A percentile compares a stretch with the other conserved stretches of the same genome.
phyloP scores from a whole-genome alignment of 2,113 vertebrate genomes.

The Fukomys damarensis region DNA sequence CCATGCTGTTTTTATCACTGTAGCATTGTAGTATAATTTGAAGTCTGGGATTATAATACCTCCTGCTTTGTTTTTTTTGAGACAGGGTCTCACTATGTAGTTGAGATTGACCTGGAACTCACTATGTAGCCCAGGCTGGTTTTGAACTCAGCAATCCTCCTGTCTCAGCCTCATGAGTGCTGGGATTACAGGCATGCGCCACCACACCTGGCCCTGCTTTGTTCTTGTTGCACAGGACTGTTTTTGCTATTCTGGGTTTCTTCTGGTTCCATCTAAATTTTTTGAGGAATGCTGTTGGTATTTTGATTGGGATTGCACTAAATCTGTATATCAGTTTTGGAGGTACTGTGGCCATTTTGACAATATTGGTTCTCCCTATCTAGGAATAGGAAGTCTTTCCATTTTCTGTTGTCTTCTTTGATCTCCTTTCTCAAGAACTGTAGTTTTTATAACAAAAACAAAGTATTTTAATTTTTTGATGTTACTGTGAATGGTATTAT shows the following conservation, averaged over 20 bases:
- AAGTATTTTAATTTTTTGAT: background rate
- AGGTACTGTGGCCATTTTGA: background rate
- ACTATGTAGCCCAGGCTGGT: no score
- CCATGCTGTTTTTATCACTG: no score
- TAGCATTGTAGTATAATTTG: background rate
- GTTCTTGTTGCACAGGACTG: background rate
- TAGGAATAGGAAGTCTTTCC: background rate
- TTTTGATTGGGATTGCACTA: background rate
- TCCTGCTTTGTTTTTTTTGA: background rate
- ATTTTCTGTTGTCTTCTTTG: background rate
- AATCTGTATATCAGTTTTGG: background rate
- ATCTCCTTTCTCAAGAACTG: background rate
- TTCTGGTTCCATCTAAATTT: background rate
- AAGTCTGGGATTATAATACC: background rate
- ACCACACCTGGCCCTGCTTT: no score
- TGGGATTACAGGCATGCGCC: no score
- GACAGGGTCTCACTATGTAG: no score
- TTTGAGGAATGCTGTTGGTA: background rate
- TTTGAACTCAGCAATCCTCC: no score
- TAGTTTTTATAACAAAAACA: background rate
- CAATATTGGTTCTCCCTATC: background rate
- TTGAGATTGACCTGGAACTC: no score
- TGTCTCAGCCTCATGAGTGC: no score
- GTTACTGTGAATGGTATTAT: background rate
- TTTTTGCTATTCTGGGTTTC: background rate